Conservation (phyloP, 2,113 vertebrate species). For the Struthio camelus region DNA sequence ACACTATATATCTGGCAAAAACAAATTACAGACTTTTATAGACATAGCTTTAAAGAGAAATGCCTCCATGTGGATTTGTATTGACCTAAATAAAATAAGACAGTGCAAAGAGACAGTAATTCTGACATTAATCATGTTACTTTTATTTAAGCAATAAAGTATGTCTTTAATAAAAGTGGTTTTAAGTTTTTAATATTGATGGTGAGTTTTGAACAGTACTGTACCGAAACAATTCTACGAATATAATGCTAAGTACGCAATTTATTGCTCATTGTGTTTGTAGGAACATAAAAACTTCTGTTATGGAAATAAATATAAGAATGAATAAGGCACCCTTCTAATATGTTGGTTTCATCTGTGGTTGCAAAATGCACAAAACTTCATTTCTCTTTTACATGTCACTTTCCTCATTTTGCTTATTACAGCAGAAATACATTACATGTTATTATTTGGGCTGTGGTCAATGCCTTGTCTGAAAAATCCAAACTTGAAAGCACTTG, state of each 20-base stretch:
- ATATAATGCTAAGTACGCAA: neutral
- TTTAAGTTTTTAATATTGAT: constrained; percentile 22
- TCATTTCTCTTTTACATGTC: neutral
- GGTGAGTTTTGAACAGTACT: constrained; percentile 23
- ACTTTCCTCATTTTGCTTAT: neutral
- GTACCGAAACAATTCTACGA: constrained; percentile 5
- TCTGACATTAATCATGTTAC: constrained; percentile 8
- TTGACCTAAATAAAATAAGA: neutral
- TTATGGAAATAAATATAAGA: neutral
- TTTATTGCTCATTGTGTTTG: constrained; percentile 42
- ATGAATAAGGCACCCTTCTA: constrained; percentile 53
- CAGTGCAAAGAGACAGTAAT: neutral
- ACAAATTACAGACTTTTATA: neutral
- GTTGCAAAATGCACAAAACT: neutral
- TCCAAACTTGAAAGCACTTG: neutral
- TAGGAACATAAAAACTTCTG: neutral
- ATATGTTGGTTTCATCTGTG: neutral
- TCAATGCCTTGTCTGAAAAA: neutral
- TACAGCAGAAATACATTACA: neutral
- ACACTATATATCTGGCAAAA: neutral
- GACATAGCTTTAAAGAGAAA: neutral
- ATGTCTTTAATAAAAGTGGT: neutral
- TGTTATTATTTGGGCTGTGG: neutral
- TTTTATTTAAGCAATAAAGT: constrained; percentile 35
- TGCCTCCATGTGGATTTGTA: neutral